Percentiles rank a stretch among this genome's conserved stretches.
These are phyloP conservation scores for Kradibia gibbosae DNA, from an alignment of 1,140 invertebrate species.

Conservation along the genomic window DNA sequence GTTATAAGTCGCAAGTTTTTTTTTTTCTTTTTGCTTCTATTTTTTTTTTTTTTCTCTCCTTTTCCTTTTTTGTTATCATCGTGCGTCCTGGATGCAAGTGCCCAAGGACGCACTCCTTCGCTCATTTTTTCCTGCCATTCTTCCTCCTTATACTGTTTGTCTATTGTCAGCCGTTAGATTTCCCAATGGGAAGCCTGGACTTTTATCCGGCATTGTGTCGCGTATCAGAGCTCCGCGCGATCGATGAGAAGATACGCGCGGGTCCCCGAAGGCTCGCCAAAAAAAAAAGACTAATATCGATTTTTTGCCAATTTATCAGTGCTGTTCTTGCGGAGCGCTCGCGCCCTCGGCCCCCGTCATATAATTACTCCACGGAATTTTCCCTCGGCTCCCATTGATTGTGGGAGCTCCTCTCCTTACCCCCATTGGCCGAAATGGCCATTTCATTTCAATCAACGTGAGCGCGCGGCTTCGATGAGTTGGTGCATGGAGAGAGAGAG, in stretches of 20 bases:
- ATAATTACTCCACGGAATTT: no score
- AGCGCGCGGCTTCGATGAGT: no score
- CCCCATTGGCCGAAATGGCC: no score
- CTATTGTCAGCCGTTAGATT: constrained; percentile 44
- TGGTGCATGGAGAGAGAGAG: no score
- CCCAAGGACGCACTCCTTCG: neutral
- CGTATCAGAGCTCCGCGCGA: neutral
- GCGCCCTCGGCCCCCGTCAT: neutral
- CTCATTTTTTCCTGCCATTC: neutral
- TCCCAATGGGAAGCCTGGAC: constrained; percentile 32
- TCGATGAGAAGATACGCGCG: neutral
- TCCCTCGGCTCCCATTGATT: no score
- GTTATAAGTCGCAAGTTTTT: constrained; percentile 28
- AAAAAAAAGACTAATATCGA: constrained; percentile 2
- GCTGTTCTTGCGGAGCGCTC: neutral
- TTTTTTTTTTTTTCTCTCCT: no score
- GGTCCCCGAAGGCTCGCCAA: neutral
- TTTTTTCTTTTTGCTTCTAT: neutral
- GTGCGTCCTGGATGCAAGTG: neutral
- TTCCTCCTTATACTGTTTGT: neutral
- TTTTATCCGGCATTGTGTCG: constrained; percentile 14
- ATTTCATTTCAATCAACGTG: no score
- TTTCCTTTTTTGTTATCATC: no score
- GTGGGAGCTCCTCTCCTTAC: no score
- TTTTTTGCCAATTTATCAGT: constrained; percentile 15